Evolutionary conservation across 2,797 vertebrate genomes (phyloP).

Genomic region (Myotis findleyi): DNA sequence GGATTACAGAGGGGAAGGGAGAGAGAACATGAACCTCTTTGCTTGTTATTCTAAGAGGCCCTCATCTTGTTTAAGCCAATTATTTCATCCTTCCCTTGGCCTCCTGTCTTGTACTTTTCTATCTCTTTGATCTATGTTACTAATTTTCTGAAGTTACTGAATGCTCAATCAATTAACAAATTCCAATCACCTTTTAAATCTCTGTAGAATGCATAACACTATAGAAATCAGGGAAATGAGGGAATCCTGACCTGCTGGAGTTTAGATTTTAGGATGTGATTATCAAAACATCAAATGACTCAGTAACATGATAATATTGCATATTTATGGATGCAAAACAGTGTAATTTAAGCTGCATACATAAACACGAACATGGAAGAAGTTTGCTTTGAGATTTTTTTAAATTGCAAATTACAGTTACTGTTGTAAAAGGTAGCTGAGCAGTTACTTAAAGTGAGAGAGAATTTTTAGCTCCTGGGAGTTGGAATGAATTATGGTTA

Average conservation of each 20-base stretch:
- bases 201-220: background rate
- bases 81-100: background rate
- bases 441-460: background rate
- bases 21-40: background rate
- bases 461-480: background rate
- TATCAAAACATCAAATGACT: constrained; percentile 49
- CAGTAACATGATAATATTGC: constrained; percentile 37
- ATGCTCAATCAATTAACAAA: constrained; percentile 27
- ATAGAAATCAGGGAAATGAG: background rate
- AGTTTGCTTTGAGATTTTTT: constrained; percentile 30
- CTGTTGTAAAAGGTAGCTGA: constrained; percentile 20
- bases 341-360: constrained; percentile 58
- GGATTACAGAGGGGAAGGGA: background rate
- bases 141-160: constrained; percentile 32
- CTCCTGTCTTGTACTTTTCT: background rate
- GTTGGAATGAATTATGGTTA: background rate
- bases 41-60: background rate
- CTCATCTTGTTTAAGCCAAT: background rate
- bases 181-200: constrained; percentile 8
- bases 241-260: background rate
- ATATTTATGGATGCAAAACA: constrained; percentile 64
- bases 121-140: constrained; percentile 54
- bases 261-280: constrained; percentile 51
- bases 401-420: background rate
- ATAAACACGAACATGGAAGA: constrained; percentile 41